Base-by-base conservation (phyloP, 2,888 invertebrate genomes). In the Elaeidobius kamerunicus region DNA sequence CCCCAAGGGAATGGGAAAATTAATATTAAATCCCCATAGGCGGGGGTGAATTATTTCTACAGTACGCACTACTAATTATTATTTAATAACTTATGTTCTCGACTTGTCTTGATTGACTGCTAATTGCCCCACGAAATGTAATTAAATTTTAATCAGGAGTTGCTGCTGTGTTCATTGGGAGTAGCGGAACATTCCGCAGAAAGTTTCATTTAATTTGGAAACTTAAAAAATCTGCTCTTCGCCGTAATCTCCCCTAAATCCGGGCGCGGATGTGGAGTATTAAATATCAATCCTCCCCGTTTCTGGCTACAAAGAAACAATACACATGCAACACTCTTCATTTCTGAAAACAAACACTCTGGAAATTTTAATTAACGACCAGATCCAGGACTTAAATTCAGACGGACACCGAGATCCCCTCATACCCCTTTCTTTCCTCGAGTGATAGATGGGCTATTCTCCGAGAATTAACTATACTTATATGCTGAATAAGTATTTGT, bases 101-200 rank as follows among this genome's bases (percentile, higher is more conserved):
- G 64, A 65, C 62, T 65, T 61, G 62, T 67, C 61, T 69, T 72
- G 73, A 73, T 73, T 73, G 73, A 73, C 71, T 73, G 66, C 68
- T 73, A 72, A 72, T 73, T 72, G 70, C 70, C 66, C 61, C 60
- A 23, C 30, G 61, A 66, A 71, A 66, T 61, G 67, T 71, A 72
- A 73, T 73, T 73, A 73, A 73, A 72, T 67, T 73, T 73, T 48
- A 44, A 53, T 48, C 39, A 47, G 40, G 12, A 23, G 2, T 34
- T 34, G n/a, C n/a, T n/a, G n/a, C n/a, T n/a, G n/a, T n/a, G n/a
- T n/a, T n/a, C n/a, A n/a, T n/a, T n/a, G n/a, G n/a, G n/a, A n/a
- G n/a, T n/a, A n/a, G n/a, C n/a, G n/a, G n/a, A n/a, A n/a, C n/a
- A n/a, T n/a, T n/a, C n/a, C n/a, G n/a, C n/a, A n/a, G n/a, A n/a